phyloP scores from a whole-genome alignment of 2,113 vertebrate genomes.

The Sturnus vulgaris region DNA sequence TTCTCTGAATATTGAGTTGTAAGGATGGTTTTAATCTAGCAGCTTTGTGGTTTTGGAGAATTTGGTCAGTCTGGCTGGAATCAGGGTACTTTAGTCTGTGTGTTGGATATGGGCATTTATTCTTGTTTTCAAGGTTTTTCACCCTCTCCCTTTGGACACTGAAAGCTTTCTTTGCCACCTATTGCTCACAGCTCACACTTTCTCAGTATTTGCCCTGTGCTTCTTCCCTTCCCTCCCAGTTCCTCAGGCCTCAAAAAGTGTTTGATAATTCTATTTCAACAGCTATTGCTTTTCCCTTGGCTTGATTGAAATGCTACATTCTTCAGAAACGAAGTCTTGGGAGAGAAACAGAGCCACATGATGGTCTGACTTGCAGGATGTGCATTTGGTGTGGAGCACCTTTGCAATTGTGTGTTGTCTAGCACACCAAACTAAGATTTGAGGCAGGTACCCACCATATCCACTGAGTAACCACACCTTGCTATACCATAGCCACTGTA shows the following conservation, averaged over 20 bases:
- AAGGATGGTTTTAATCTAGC: background rate
- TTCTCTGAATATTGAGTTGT: slow-evolving; percentile 7
- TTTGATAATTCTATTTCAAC: background rate
- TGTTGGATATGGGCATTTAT: background rate
- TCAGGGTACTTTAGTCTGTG: background rate
- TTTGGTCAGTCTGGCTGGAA: background rate
- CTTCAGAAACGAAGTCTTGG: background rate
- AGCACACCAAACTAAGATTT: background rate
- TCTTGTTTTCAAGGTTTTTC: fast-evolving
- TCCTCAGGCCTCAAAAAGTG: background rate
- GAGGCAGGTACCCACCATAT: background rate
- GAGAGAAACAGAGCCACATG: background rate
- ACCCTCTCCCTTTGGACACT: background rate
- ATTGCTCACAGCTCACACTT: background rate
- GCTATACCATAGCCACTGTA: background rate
- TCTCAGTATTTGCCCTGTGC: background rate
- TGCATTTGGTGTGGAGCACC: background rate
- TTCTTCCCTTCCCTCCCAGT: background rate
- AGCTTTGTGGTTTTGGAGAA: background rate
- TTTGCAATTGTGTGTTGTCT: background rate
- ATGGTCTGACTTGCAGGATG: background rate
- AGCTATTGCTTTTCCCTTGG: background rate
- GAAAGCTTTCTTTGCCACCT: background rate
- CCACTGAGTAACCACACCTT: background rate
- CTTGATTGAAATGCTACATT: background rate